Conservation (phyloP, 2,113 vertebrate genomes). For the Anoura caudifer region DNA sequence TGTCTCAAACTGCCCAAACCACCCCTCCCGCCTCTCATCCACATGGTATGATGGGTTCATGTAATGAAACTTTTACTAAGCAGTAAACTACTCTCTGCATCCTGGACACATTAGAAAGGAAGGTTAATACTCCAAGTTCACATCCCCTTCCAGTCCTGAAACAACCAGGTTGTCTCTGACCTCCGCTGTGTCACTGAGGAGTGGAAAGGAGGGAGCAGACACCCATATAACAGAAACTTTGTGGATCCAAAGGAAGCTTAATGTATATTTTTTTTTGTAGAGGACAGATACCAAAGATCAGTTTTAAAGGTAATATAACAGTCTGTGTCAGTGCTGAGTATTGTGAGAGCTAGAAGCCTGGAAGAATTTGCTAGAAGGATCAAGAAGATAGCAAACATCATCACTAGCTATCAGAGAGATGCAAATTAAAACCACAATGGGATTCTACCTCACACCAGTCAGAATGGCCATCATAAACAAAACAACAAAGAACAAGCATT, state of each 20-base stretch:
- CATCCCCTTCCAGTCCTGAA: background rate
- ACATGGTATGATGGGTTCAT: background rate
- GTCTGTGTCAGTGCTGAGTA: background rate
- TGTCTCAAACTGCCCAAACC: background rate
- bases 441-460: too few relatives aligned
- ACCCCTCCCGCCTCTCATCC: background rate
- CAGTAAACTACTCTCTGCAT: background rate
- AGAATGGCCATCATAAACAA: too few relatives aligned
- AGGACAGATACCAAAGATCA: background rate
- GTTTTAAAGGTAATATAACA: background rate
- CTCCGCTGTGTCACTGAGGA: background rate
- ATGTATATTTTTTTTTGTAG: background rate
- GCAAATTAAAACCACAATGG: too few relatives aligned
- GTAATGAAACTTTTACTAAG: background rate
- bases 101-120: background rate
- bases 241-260: background rate
- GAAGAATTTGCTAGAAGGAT: background rate
- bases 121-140: background rate
- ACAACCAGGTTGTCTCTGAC: background rate
- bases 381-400: background rate
- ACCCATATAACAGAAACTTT: background rate
- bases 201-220: background rate
- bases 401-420: too few relatives aligned
- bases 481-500: too few relatives aligned
- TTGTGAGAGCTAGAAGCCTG: background rate